A percentile compares a stretch with the other conserved stretches of the same genome.
phyloP scores from a whole-genome alignment of 2,888 invertebrate genomes.

The Eilema griseolum region DNA sequence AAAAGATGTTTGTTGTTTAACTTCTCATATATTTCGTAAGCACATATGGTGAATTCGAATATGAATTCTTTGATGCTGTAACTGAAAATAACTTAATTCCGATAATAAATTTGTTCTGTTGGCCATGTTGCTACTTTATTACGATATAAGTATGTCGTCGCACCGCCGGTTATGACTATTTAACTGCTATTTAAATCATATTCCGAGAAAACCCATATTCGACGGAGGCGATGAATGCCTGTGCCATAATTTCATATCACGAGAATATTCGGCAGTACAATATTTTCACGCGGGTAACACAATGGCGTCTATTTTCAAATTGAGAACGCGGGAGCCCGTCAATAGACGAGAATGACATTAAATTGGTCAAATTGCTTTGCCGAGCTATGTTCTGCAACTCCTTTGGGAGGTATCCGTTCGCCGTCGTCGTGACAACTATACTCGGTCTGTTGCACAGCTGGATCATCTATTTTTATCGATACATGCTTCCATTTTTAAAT shows the following conservation, averaged over 20 bases:
- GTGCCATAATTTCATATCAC: constrained; percentile 33
- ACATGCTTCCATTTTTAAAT: constrained; percentile 48
- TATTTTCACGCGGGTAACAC: constrained; percentile 73
- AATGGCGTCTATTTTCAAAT: constrained; percentile 83
- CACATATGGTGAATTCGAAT: constrained; percentile 40
- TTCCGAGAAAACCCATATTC: constrained; percentile 65
- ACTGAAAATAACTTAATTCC: constrained; percentile 54
- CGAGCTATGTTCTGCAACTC: constrained; percentile 75
- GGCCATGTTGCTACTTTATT: constrained; percentile 68
- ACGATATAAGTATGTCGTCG: constrained; percentile 75
- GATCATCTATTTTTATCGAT: constrained; percentile 60
- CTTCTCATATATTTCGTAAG: constrained; percentile 26
- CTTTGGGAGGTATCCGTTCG: constrained; percentile 73
- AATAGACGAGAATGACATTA: constrained; percentile 84
- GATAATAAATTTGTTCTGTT: constrained; percentile 57
- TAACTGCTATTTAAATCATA: constrained; percentile 78
- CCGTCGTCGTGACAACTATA: constrained; percentile 53
- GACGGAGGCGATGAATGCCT: constrained; percentile 33
- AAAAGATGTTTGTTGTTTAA: neutral
- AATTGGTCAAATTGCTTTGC: constrained; percentile 85
- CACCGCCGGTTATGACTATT: constrained; percentile 67
- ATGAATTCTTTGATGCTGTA: constrained; percentile 42
- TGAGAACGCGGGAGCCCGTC: constrained; percentile 80
- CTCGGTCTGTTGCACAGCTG: constrained; percentile 48
- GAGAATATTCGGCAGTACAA: constrained; percentile 41